Percentiles rank a stretch among this genome's conserved stretches.
Conservation (phyloP, 2,888 invertebrate genomes). For the Trileptium ribeirensis region DNA sequence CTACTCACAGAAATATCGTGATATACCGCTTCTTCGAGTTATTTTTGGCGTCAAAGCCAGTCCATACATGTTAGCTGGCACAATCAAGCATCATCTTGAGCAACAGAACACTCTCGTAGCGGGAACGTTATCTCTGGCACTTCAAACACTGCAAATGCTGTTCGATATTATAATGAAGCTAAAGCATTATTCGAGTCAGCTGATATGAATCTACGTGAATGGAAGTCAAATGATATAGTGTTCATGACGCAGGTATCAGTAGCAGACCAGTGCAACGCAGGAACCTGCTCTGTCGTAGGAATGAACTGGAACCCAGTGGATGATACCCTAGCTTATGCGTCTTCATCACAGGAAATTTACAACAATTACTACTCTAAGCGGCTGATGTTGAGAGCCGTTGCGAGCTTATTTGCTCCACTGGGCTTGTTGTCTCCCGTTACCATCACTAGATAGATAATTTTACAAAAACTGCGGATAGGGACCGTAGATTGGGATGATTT, state of each 20-base stretch:
- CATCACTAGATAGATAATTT: slow-evolving; percentile 24
- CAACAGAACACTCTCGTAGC: not conserved
- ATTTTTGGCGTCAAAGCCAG: not conserved
- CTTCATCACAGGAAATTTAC: not conserved
- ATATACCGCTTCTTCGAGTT: not conserved
- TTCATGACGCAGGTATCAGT: not conserved
- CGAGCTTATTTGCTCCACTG: slow-evolving; percentile 34
- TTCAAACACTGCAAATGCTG: not conserved
- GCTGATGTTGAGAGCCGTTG: not conserved
- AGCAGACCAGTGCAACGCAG: not conserved
- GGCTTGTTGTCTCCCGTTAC: slow-evolving; percentile 33
- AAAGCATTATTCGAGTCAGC: not conserved
- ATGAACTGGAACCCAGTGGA: not conserved
- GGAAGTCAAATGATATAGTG: not conserved
- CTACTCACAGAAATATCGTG: not conserved
- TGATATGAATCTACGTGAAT: not conserved
- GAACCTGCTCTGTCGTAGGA: not conserved
- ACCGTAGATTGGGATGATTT: slow-evolving; percentile 18
- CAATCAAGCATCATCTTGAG: not conserved
- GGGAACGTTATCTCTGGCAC: not conserved
- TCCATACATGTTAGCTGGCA: not conserved
- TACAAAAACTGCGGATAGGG: slow-evolving; percentile 23
- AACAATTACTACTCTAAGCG: not conserved
- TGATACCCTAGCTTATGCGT: not conserved
- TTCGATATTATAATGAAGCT: not conserved